Percentiles rank a stretch among this genome's conserved stretches.
Conservation (phyloP, 2,888 invertebrate genomes). For the Amphipyra tragopoginis region DNA sequence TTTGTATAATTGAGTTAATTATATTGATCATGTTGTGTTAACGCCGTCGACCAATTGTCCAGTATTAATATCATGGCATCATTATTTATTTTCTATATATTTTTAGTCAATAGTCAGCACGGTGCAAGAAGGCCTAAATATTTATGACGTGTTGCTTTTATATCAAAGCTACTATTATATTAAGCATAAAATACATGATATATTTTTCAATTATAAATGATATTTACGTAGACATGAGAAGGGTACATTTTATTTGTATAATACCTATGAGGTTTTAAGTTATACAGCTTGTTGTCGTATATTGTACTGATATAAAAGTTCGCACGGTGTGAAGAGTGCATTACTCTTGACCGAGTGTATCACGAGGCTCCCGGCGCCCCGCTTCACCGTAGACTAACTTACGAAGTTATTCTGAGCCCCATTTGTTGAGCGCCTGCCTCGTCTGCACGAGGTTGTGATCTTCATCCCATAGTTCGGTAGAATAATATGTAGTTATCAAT, state of each 20-base stretch:
- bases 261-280: conserved; percentile 33
- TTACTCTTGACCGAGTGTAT: conserved; percentile 7
- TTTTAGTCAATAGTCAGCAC: conserved; percentile 25
- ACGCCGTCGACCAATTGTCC: conserved; percentile 34
- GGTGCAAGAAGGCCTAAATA: conserved; percentile 60
- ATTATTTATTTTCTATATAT: conserved; percentile 31
- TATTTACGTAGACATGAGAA: conserved; percentile 41
- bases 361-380: neutral
- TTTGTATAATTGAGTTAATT: conserved; percentile 7
- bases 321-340: neutral
- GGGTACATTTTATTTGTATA: conserved; percentile 35
- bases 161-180: conserved; percentile 38
- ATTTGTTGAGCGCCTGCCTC: conserved; percentile 18
- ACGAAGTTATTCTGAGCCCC: conserved; percentile 6
- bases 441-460: conserved; percentile 16
- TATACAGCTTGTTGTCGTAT: conserved; percentile 21
- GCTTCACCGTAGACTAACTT: conserved; percentile 4
- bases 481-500: conserved; percentile 10
- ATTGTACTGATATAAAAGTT: neutral
- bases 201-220: conserved; percentile 56
- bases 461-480: conserved; percentile 15
- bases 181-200: conserved; percentile 56
- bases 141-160: conserved; percentile 39
- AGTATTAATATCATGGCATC: conserved; percentile 47
- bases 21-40: conserved; percentile 22